These are phyloP conservation scores for Dendrophyllia cribrosa DNA, from an alignment of 64 coral and sea anemone species.

Conservation along the genomic window DNA sequence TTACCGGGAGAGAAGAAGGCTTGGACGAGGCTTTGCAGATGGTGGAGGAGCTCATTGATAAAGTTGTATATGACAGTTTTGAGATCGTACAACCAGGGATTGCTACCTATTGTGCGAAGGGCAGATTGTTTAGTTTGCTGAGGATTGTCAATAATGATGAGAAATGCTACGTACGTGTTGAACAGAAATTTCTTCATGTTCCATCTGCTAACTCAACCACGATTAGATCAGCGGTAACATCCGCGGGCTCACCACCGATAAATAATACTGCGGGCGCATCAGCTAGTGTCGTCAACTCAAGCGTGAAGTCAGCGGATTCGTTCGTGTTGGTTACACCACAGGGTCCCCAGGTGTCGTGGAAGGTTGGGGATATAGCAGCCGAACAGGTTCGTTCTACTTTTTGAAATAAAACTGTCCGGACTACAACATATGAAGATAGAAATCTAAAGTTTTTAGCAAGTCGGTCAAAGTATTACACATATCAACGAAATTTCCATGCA, in stretches of 20 bases:
- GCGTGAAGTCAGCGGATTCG: not conserved
- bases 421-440: too few relatives aligned
- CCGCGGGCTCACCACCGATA: not conserved
- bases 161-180: constrained; percentile 7
- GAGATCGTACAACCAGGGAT: not conserved
- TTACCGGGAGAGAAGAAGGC: not conserved
- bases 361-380: not conserved
- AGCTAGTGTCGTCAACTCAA: not conserved
- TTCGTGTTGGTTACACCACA: not conserved
- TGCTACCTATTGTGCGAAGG: not conserved
- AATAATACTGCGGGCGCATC: not conserved
- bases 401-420: not conserved
- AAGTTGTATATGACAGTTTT: not conserved
- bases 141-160: constrained; percentile 8
- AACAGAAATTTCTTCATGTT: not conserved
- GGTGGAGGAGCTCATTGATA: not conserved
- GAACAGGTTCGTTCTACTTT: not conserved
- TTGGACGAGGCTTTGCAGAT: not conserved
- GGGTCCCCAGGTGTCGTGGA: not conserved
- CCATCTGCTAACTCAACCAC: not conserved
- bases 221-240: not conserved
- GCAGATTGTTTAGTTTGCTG: not conserved
- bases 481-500: too few relatives aligned
- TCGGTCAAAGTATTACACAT: too few relatives aligned
- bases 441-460: too few relatives aligned